Evolutionary conservation across 92 coral and sea anemone genomes (phyloP).

Genomic region (Porites lobata): DNA sequence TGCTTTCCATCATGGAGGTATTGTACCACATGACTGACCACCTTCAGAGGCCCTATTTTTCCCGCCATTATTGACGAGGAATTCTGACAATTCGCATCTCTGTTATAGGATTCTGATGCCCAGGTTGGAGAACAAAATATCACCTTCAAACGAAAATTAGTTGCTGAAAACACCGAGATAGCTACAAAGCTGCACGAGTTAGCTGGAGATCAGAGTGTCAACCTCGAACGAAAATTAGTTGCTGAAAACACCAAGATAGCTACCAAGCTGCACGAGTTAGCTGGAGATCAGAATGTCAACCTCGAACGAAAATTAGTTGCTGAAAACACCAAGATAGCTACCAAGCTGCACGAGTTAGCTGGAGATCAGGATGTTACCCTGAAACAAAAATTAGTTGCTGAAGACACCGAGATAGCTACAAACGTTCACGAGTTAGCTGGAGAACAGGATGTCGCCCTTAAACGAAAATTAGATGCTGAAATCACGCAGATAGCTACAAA

Average conservation of each 20-base stretch:
- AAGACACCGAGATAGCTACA: no score
- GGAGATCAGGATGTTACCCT: no score
- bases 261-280: not conserved
- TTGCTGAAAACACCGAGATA: not conserved
- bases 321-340: no score
- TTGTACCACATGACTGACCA: no score
- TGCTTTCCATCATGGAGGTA: no score
- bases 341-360: no score
- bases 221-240: conserved; percentile 6
- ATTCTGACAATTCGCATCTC: not conserved
- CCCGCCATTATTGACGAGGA: not conserved
- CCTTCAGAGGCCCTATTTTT: not conserved
- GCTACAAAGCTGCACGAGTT: not conserved
- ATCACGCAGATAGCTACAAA: not conserved
- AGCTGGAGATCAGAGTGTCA: not conserved
- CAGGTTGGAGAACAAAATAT: not conserved
- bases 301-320: not conserved
- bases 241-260: not conserved
- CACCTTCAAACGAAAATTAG: not conserved
- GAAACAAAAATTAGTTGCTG: no score
- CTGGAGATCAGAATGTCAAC: conserved; percentile 1
- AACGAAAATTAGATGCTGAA: not conserved
- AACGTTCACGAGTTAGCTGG: no score
- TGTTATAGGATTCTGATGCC: not conserved
- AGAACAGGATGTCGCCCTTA: no score